Evolutionary conservation across 1,140 invertebrate species (phyloP), one percentile per base, ranked within the genome.

Genomic region (Diploscapter pachys): DNA sequence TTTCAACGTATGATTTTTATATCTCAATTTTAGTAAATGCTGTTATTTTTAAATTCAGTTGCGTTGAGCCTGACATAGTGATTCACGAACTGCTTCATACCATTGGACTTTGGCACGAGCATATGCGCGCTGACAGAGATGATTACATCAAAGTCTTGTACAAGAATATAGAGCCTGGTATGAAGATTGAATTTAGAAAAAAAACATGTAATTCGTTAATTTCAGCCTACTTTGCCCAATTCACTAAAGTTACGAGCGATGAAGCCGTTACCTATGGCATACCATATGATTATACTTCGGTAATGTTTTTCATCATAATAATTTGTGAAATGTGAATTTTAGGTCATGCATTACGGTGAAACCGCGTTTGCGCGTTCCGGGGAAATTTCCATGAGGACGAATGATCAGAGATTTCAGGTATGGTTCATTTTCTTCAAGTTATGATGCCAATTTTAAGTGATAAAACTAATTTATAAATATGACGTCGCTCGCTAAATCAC

Each of bases 111-210:
- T 82, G 81, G 81, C 81, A 82, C 53, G 81, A 82, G 63, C 81
- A 82, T 59, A 82, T 82, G 81, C 68, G 81, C 59, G 71, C 78
- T n/a, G 82, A 83, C 66, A 69, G 82, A 66, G 82, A 83, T 75
- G 75, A 83, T 6, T 83, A 71, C 66, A 85, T 83, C 62, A 80
- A 81, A 56, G 79, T 85, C 5, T 73, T 79, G 49, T 86, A 76
- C 56, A 79, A 83, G 48, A 85, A 85, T 63, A 84, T 85, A 65
- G 81, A 78, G n/a, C 70, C 72, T 59, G 73, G 80, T 81, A 72
- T 6, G 65, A 52, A n/a, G 5, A 5, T 63, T 31, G 8, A 3
- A 63, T 63, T 11, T 11, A 5, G 3, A 3, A 50, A 11, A 11
- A 51, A 70, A 3, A 6, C 51, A 4, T 48, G 9, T 11, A 9